Evolutionary conservation across 92 coral and sea anemone genomes (phyloP).

Genomic region (Diadumene lineata): DNA sequence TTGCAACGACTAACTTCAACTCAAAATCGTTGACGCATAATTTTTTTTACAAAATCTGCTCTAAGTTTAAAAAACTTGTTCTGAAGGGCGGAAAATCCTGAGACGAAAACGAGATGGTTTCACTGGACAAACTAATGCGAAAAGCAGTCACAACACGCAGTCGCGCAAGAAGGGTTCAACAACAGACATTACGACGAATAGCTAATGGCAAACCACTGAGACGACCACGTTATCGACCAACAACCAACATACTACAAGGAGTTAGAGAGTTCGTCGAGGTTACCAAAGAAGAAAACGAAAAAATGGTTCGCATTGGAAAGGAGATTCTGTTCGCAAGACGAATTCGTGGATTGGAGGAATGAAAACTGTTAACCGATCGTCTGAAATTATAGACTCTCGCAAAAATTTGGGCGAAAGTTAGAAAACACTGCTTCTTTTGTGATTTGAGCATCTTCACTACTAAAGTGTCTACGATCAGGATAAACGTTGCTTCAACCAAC

Average conservation of each 20-base stretch:
- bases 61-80: too few species aligned
- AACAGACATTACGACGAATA: background rate
- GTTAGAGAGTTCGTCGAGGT: background rate
- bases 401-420: too few species aligned
- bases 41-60: too few species aligned
- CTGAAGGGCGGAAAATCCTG: too few species aligned
- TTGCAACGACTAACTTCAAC: background rate
- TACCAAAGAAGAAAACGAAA: background rate
- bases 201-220: background rate
- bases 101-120: constrained; percentile 8
- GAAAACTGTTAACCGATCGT: background rate
- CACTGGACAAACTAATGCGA: constrained; percentile 1
- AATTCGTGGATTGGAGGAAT: constrained; percentile 24
- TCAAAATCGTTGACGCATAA: background rate
- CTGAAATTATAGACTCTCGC: too few species aligned
- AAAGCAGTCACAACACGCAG: background rate
- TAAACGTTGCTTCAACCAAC: too few species aligned
- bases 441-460: too few species aligned
- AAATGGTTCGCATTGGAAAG: constrained; percentile 5
- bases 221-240: constrained; percentile 6
- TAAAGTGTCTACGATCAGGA: too few species aligned
- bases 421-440: too few species aligned
- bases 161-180: background rate
- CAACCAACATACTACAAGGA: background rate
- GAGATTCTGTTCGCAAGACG: constrained; percentile 26